A percentile compares a stretch with the other conserved stretches of the same genome.
Conservation (phyloP, 2,113 vertebrate species). For the Rhinopomastus cyanomelas region DNA sequence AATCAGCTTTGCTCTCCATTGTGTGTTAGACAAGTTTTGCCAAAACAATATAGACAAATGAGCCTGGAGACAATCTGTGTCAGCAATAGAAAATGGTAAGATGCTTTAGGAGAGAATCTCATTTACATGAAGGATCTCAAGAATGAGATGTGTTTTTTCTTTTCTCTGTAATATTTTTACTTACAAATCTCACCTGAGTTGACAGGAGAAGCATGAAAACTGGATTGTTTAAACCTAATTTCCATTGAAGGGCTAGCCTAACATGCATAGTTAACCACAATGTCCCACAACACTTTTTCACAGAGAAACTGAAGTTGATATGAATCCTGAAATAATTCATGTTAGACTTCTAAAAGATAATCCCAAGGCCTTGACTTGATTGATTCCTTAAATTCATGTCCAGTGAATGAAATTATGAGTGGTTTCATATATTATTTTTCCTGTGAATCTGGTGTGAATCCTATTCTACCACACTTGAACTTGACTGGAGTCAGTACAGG, state of each 20-base stretch:
- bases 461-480: background rate
- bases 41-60: background rate
- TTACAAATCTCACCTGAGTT: background rate
- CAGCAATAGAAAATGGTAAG: background rate
- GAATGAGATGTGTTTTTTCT: accelerated
- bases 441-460: background rate
- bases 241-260: background rate
- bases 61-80: background rate
- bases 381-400: background rate
- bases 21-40: background rate
- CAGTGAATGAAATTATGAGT: background rate
- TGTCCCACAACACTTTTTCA: background rate
- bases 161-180: background rate
- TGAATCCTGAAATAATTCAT: background rate
- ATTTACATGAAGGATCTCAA: background rate
- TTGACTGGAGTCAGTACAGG: background rate
- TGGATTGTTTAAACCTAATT: background rate
- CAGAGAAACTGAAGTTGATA: background rate
- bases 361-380: background rate
- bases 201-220: background rate
- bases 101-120: background rate
- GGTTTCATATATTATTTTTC: background rate
- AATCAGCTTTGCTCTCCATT: background rate
- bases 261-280: background rate
- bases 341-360: background rate